Base-by-base conservation (phyloP, 2,113 vertebrate species). In the Phalacrocorax brasilianus region DNA sequence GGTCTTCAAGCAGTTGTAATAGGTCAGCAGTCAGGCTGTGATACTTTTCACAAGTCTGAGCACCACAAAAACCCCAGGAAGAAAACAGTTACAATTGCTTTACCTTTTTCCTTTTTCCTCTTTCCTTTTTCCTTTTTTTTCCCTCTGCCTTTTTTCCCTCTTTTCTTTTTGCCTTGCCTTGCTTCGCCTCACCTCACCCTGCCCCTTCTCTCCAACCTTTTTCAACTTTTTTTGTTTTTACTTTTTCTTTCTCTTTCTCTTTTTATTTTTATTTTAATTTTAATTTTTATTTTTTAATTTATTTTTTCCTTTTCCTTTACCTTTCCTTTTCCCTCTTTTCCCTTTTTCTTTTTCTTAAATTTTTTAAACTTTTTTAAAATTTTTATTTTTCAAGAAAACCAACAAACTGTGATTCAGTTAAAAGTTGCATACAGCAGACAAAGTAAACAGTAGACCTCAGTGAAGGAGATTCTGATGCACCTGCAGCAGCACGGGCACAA, bases 1-100 rank as follows among this genome's bases (percentile, higher is more conserved):
- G 79, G 52, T 79, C 93, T 91, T 93, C 45, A 66, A 70, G 86
- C 62, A 82, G 67, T 88, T 76, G 44, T 67, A 81, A 80, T 63
- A 94, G 82, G 74, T 94, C 88, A 40, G 38, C 53, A 80, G 75
- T 62, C 71, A 88, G 72, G 76, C 91, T 85, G 81, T 72, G 52
- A 95, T 90, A 91, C 8, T 62, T 83, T 93, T 93, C 75, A 88
- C 20, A 72, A 42, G 72, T 65, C 79, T 40, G 67, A 72, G 45
- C 52, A 77, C 22, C 45, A 53, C 8, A 28, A 84, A 74, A 91
- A 23, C 11, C 21, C 50, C 50, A 73, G 30, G 26, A 87, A 88
- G 68, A 90, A 71, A 91, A 27, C 6, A 67, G 32, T 52, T 53
- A 66, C 52, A 68, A 79, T 49, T 88, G 53, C 30, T 72, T 40